Percentiles rank a stretch among this genome's conserved stretches.
Evolutionary conservation across 1,140 invertebrate species (phyloP).

Genomic region (Wiebesia pumilae): DNA sequence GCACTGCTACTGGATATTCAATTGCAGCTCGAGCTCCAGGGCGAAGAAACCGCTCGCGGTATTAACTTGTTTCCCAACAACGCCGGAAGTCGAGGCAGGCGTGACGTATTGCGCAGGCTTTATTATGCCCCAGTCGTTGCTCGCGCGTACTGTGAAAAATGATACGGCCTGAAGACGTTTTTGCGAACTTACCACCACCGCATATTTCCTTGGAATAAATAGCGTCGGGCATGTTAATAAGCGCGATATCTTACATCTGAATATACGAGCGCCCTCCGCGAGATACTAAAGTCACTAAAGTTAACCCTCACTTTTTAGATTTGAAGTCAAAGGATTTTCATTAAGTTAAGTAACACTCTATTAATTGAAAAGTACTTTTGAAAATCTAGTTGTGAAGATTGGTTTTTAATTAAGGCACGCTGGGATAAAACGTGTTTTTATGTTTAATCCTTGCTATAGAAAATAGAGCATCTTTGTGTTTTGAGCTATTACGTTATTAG

Average conservation of each 20-base stretch:
- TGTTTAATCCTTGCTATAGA: too few species aligned
- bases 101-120: constrained; percentile 54
- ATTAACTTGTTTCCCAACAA: constrained; percentile 28
- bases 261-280: too few species aligned
- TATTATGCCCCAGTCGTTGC: constrained; percentile 27
- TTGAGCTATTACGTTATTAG: too few species aligned
- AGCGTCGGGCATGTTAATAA: not conserved
- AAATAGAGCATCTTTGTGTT: too few species aligned
- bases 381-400: too few species aligned
- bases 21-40: not conserved
- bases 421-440: too few species aligned
- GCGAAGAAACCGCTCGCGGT: not conserved
- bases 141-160: constrained; percentile 11
- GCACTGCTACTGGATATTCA: not conserved
- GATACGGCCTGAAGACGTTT: constrained; percentile 4
- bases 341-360: too few species aligned
- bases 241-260: not conserved
- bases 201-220: not conserved
- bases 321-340: too few species aligned
- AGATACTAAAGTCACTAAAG: too few species aligned
- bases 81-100: constrained; percentile 45
- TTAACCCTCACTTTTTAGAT: too few species aligned
- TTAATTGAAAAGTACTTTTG: too few species aligned
- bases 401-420: too few species aligned
- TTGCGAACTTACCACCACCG: not conserved